Base-by-base conservation (phyloP, 2,888 invertebrate species). In the Ophraella communa region DNA sequence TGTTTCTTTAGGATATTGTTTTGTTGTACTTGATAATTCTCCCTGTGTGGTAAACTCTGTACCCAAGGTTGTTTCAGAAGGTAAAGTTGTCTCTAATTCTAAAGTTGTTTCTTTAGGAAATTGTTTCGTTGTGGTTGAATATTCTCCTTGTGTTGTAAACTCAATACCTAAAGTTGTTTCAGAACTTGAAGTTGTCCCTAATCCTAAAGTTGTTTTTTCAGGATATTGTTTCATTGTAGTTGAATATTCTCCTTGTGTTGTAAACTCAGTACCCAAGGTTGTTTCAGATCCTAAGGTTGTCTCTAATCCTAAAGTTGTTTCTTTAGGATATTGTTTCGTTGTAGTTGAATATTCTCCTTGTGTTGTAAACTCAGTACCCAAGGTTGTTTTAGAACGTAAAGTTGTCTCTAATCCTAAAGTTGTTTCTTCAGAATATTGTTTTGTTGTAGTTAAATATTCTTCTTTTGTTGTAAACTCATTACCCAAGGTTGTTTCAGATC, bases 151-250 rank as follows among this genome's bases (percentile, higher is more conserved):
- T 5, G 30, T 2, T 30, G 2, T 30, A 2, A 30, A 2, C 5
- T 30, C 30, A 1, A 30, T 1, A 8, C 30, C 30, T 5, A 1
- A 2, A 0, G 30, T 4, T 8, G 30, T 30, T 1, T 30, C 30
- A 30, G 30, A 1, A 4, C 30, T 11, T 8, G 7, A 11, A 30
- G 30, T 30, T 8, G 24, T 24, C 24, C 7, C 24, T 24, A 24
- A 7, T 4, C 24, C 24, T 24, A 24, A 4, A 3, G 58, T 39
- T 30, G 44, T 1, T 39, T 33, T 54, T 45, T 24, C 10, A 47
- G 60, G 67, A 42, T 62, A 63, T 66, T 58, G 47, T 33, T 59
- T 42, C 7, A n/a, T n/a, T n/a, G n/a, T n/a, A n/a, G n/a, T n/a
- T n/a, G n/a, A n/a, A n/a, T n/a, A n/a, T n/a, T n/a, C n/a, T n/a